Conservation (phyloP, 2,888 invertebrate genomes). For the Mythimna ferrago region DNA sequence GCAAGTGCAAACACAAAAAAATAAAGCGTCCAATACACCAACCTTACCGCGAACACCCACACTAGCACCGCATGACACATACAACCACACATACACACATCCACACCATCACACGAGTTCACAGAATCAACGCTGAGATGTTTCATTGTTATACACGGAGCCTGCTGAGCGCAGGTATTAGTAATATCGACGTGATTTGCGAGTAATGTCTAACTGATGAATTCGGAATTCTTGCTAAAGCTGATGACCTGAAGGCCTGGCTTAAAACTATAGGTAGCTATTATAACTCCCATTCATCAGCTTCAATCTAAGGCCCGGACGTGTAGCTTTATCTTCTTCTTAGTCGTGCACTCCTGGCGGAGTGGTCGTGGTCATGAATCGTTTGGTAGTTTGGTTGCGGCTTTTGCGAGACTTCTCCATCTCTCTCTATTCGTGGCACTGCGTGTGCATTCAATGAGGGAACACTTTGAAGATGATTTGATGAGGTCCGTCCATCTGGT, state of each 20-base stretch:
- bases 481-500: no score
- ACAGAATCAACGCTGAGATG: slow-evolving; percentile 25
- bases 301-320: no score
- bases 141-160: slow-evolving; percentile 15
- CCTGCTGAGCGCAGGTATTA: slow-evolving; percentile 21
- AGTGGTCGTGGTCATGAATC: no score
- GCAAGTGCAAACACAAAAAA: not conserved
- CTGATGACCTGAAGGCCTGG: not conserved
- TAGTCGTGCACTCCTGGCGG: no score
- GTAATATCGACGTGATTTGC: slow-evolving; percentile 9
- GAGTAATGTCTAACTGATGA: slow-evolving; percentile 2
- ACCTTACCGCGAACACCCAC: not conserved
- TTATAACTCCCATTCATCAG: no score
- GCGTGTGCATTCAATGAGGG: no score
- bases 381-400: no score
- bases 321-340: no score
- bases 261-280: no score
- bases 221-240: not conserved
- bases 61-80: slow-evolving; percentile 20
- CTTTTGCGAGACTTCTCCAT: no score
- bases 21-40: not conserved
- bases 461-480: no score
- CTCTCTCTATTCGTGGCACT: no score
- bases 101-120: slow-evolving; percentile 11
- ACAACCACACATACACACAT: not conserved